A percentile compares a stretch with the other conserved stretches of the same genome.
Evolutionary conservation across 2,113 vertebrate genomes (phyloP).

Genomic region (Cnemophilus loriae): DNA sequence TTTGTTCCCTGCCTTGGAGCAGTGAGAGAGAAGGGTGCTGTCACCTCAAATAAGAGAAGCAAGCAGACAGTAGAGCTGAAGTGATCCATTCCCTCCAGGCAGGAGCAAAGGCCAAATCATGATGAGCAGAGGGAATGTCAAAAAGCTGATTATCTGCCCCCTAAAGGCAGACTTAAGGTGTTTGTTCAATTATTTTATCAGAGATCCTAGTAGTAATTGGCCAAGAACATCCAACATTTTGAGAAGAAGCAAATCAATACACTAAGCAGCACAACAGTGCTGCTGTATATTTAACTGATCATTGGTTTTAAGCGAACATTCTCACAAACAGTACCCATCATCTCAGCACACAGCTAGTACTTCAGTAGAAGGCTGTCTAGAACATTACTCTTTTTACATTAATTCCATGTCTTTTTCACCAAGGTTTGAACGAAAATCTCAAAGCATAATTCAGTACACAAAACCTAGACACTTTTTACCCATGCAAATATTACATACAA

Average conservation of each 20-base stretch:
- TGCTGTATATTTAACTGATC: neutral
- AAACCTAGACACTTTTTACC: neutral
- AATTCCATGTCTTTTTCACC: neutral
- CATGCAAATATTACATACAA: neutral
- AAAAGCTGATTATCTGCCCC: neutral
- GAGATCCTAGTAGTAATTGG: neutral
- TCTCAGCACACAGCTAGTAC: neutral
- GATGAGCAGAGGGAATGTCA: neutral
- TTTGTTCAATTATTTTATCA: neutral
- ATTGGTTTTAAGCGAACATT: neutral
- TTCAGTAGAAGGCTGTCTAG: neutral
- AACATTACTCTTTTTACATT: neutral
- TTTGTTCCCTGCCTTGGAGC: neutral
- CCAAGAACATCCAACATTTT: neutral
- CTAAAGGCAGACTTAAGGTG: neutral
- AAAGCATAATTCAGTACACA: neutral
- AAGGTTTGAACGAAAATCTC: neutral
- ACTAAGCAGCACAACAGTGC: neutral
- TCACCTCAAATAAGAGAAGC: neutral
- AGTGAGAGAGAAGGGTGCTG: neutral
- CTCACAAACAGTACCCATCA: neutral
- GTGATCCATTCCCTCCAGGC: neutral
- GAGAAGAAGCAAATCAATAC: neutral
- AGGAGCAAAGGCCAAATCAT: neutral
- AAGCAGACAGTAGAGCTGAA: neutral